A percentile compares a stretch with the other conserved stretches of the same genome.
Conservation (phyloP, 1,140 invertebrate species). For the Drosophila santomea region DNA sequence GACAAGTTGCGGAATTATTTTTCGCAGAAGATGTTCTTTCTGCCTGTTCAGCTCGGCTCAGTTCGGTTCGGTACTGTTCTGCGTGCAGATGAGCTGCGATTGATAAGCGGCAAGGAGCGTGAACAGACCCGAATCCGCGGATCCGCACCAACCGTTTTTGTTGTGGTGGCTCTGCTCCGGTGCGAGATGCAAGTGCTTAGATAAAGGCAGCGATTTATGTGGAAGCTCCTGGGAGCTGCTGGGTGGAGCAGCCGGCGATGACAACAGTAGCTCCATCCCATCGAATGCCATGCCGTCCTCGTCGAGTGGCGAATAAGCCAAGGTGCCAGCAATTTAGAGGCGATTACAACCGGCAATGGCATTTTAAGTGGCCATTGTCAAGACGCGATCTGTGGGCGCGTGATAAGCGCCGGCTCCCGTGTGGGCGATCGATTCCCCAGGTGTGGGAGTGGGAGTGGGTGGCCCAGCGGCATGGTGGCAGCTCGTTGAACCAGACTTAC, state of each 20-base stretch:
- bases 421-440: constrained; percentile 59
- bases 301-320: constrained; percentile 1
- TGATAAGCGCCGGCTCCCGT: constrained; percentile 64
- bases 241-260: constrained; percentile 18
- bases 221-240: constrained; percentile 42
- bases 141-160: constrained; percentile 38
- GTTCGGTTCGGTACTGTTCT: constrained; percentile 20
- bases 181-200: constrained; percentile 67
- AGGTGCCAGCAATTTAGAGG: constrained; percentile 74
- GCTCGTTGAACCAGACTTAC: background rate
- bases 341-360: constrained; percentile 79
- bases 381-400: constrained; percentile 56
- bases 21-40: constrained; percentile 76
- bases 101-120: constrained; percentile 62
- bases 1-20: constrained; percentile 82
- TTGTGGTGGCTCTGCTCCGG: constrained; percentile 25
- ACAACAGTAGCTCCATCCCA: constrained; percentile 64
- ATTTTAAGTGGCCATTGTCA: constrained; percentile 83
- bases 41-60: background rate
- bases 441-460: constrained; percentile 12
- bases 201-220: constrained; percentile 77
- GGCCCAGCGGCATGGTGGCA: background rate
- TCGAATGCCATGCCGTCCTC: background rate
- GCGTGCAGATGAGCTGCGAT: constrained; percentile 78
- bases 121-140: constrained; percentile 8